These are phyloP conservation scores for Actenoides lindsayi DNA, from an alignment of 2,113 vertebrate genomes.

Conservation along the genomic window DNA sequence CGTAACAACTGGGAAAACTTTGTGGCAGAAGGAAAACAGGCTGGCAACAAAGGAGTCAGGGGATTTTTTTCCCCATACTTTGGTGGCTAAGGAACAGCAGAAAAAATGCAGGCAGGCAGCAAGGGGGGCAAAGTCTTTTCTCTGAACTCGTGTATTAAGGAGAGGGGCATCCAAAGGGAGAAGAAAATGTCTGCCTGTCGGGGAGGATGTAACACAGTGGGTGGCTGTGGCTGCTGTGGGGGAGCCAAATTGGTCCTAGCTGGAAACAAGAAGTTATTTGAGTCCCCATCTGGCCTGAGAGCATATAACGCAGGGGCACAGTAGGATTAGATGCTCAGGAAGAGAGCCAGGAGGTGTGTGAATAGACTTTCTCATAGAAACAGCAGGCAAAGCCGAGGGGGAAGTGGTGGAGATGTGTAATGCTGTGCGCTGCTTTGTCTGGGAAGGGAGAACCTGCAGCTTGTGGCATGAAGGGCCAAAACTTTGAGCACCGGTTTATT, in stretches of 20 bases:
- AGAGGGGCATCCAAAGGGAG: background rate
- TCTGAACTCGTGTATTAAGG: background rate
- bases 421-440: background rate
- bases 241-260: slow-evolving; percentile 20
- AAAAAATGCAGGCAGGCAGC: background rate
- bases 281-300: slow-evolving; percentile 20
- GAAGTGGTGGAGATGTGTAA: background rate
- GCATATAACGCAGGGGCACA: background rate
- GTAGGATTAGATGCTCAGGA: background rate
- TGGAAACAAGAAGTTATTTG: slow-evolving; percentile 28
- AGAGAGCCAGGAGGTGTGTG: background rate
- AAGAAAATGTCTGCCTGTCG: background rate
- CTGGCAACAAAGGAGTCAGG: background rate
- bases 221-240: background rate
- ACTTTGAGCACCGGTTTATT: background rate
- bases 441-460: background rate
- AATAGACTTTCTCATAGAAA: slow-evolving; percentile 1
- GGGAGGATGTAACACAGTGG: background rate
- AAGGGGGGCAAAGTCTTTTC: background rate
- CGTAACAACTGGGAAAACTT: background rate
- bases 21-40: background rate
- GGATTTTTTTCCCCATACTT: background rate
- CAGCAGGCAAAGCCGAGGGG: background rate
- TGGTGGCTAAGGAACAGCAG: background rate
- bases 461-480: background rate